Evolutionary conservation across 2,797 vertebrate species (phyloP).

Genomic region (Pipistrellus pygmaeus): DNA sequence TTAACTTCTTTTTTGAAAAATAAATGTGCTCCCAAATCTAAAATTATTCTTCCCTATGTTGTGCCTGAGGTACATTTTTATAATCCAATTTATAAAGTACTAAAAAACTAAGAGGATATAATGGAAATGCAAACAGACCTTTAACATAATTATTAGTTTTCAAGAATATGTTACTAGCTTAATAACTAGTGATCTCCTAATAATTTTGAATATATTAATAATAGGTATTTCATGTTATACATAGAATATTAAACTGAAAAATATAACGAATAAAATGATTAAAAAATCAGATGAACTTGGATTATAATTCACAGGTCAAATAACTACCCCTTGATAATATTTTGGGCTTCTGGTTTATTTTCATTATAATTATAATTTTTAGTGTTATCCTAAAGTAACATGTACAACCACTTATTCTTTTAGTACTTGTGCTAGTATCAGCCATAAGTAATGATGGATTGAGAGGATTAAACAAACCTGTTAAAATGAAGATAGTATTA

Average conservation of each 20-base stretch:
- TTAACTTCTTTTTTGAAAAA: neutral
- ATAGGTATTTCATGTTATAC: conserved; percentile 4
- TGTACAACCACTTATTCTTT: neutral
- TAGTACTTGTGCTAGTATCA: neutral
- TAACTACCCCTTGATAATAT: neutral
- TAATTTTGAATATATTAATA: conserved; percentile 6
- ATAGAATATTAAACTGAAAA: conserved; percentile 8
- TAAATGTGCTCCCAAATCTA: neutral
- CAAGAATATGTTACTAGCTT: conserved; percentile 36
- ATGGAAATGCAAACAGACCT: conserved; percentile 57
- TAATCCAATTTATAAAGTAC: conserved; percentile 26
- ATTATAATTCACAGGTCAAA: neutral
- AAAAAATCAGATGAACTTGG: neutral
- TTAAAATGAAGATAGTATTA: neutral
- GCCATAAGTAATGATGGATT: neutral
- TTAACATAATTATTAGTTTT: conserved; percentile 51
- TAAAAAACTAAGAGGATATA: conserved; percentile 66
- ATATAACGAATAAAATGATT: neutral
- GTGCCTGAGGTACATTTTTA: conserved; percentile 52
- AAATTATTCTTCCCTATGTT: neutral
- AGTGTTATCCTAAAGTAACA: neutral
- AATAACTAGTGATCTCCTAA: conserved; percentile 35
- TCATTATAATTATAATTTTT: neutral
- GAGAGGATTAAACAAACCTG: neutral
- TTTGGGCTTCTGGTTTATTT: neutral